Evolutionary conservation across 2,113 vertebrate genomes (phyloP).

Genomic region (Peromyscus polionotus): DNA sequence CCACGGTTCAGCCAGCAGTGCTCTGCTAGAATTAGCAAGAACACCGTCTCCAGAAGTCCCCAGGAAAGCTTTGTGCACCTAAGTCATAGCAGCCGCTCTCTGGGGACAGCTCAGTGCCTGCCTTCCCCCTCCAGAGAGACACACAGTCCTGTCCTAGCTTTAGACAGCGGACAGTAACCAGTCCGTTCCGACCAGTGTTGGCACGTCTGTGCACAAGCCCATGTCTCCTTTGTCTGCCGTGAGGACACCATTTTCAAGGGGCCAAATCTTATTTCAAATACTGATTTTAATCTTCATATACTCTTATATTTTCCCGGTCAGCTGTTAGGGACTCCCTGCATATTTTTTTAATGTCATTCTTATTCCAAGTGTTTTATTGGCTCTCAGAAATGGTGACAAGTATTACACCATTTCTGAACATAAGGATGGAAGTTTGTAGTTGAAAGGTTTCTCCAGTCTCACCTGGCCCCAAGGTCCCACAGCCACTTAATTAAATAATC

Average conservation of each 20-base stretch:
- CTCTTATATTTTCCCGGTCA: background rate
- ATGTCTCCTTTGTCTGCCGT: background rate
- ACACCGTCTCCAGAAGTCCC: background rate
- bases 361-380: constrained; percentile 15
- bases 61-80: background rate
- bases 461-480: too few species aligned
- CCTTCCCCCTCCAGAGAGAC: background rate
- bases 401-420: background rate
- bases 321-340: background rate
- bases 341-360: background rate
- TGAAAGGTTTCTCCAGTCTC: too few species aligned
- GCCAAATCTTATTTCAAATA: background rate
- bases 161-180: background rate
- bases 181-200: background rate
- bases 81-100: background rate
- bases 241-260: background rate
- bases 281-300: background rate
- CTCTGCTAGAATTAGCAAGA: background rate
- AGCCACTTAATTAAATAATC: too few species aligned
- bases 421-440: background rate
- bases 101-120: background rate
- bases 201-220: accelerated
- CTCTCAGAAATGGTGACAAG: background rate
- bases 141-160: background rate
- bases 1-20: background rate